A percentile compares a stretch with the other conserved stretches of the same genome.
These are phyloP conservation scores for Sinhomidia bicolor DNA, from an alignment of 2,888 invertebrate genomes.

Conservation along the genomic window DNA sequence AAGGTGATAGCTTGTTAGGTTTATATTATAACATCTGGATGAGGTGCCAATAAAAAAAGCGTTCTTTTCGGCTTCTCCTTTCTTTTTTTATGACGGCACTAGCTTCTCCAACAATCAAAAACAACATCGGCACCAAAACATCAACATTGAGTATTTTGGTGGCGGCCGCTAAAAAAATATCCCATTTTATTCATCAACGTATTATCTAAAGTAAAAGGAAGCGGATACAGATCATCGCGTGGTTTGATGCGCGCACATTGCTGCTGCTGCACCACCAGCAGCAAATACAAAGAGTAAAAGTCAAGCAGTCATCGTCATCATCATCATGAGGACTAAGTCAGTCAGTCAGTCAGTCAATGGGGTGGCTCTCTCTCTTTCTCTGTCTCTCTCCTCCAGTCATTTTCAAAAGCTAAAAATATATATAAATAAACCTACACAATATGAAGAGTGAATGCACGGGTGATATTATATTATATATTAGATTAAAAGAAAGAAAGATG, in stretches of 20 bases:
- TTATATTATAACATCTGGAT: constrained; percentile 72
- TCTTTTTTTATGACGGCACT: constrained; percentile 64
- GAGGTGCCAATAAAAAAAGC: constrained; percentile 59
- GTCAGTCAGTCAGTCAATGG: constrained; percentile 66
- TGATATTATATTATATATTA: not conserved
- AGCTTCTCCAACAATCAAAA: constrained; percentile 28
- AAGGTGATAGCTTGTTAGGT: constrained; percentile 74
- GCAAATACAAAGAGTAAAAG: constrained; percentile 65
- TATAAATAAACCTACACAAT: constrained; percentile 1
- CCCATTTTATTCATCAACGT: constrained; percentile 61
- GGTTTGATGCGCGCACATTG: constrained; percentile 19
- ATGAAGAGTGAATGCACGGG: constrained; percentile 38
- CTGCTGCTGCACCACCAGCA: too few relatives aligned
- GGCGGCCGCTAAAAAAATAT: not conserved
- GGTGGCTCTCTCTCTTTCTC: constrained; percentile 1
- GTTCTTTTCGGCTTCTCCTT: constrained; percentile 42
- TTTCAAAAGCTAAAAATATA: constrained; percentile 32
- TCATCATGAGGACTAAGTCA: constrained; percentile 35
- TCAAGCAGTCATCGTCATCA: constrained; percentile 58
- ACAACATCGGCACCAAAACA: constrained; percentile 36
- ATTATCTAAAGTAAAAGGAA: constrained; percentile 67
- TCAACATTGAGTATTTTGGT: constrained; percentile 39
- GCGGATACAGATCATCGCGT: constrained; percentile 70
- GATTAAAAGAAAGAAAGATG: constrained; percentile 40
- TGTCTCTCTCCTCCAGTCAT: not conserved